Conservation (phyloP, 2,888 invertebrate species). For the Drosophila ezoana region DNA sequence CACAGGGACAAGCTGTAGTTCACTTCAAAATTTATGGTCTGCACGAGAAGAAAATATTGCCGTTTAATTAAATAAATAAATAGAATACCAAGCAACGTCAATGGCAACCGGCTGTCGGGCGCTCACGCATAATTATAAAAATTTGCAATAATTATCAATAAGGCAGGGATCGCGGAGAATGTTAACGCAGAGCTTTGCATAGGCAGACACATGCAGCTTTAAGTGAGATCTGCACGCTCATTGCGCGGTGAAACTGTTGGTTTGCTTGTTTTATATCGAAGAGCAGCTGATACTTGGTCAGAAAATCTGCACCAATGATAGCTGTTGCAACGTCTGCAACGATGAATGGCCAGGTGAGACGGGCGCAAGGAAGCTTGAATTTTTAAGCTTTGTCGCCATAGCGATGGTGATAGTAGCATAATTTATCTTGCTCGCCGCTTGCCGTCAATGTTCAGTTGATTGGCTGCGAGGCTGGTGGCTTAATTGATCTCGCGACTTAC, state of each 20-base stretch:
- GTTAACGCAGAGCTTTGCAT: constrained; percentile 44
- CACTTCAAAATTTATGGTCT: constrained; percentile 36
- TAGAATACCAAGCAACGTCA: constrained; percentile 28
- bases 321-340: too few relatives aligned
- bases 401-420: too few relatives aligned
- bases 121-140: constrained; percentile 71
- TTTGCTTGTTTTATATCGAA: too few relatives aligned
- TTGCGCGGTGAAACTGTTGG: constrained; percentile 31
- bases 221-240: constrained; percentile 7
- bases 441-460: too few relatives aligned
- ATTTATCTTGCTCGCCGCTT: too few relatives aligned
- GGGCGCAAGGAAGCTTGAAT: too few relatives aligned
- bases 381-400: too few relatives aligned
- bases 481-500: too few relatives aligned
- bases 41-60: constrained; percentile 19
- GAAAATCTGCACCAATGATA: too few relatives aligned
- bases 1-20: constrained; percentile 59
- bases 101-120: constrained; percentile 25
- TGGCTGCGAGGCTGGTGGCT: too few relatives aligned
- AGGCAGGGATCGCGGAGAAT: constrained; percentile 58
- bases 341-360: too few relatives aligned
- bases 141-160: constrained; percentile 71
- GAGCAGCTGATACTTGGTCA: too few relatives aligned
- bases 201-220: constrained; percentile 17
- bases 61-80: constrained; percentile 69